phyloP scores from a whole-genome alignment of 2,888 invertebrate species.

The Agrotis ipsilon region DNA sequence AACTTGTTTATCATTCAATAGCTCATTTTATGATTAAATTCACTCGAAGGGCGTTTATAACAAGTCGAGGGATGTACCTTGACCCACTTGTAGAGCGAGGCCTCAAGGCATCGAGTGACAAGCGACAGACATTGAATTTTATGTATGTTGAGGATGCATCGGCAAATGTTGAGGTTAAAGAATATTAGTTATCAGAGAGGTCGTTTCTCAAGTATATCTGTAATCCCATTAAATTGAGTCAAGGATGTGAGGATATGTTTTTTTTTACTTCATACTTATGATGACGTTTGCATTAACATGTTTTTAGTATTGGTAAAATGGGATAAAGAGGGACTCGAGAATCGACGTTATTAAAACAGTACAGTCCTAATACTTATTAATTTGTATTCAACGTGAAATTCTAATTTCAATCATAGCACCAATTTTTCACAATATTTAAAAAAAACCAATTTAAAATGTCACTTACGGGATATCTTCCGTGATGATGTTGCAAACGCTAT shows the following conservation, averaged over 20 bases:
- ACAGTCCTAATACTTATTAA: too few relatives aligned
- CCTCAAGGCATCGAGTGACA: conserved; percentile 25
- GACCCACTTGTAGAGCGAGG: conserved; percentile 57
- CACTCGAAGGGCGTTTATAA: conserved; percentile 37
- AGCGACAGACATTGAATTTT: conserved; percentile 31
- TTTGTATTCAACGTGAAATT: too few relatives aligned
- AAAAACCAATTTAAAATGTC: too few relatives aligned
- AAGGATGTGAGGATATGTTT: too few relatives aligned
- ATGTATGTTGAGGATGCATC: conserved; percentile 18
- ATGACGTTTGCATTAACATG: background rate
- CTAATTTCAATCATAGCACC: too few relatives aligned
- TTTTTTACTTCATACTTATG: background rate
- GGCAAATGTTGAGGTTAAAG: conserved; percentile 30
- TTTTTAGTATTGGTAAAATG: background rate
- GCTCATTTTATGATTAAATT: conserved; percentile 25
- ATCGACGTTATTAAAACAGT: too few relatives aligned
- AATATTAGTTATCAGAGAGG: background rate
- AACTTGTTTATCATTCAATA: conserved; percentile 4
- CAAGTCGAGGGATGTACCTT: conserved; percentile 58
- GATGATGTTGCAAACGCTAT: too few relatives aligned
- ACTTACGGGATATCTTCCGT: too few relatives aligned
- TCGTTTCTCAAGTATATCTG: background rate
- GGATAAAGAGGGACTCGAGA: too few relatives aligned
- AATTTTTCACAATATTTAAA: too few relatives aligned
- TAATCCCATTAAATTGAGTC: background rate